Evolutionary conservation across 2,888 invertebrate genomes (phyloP), one percentile per base, ranked within the genome.

Genomic region (Drosophila putrida): DNA sequence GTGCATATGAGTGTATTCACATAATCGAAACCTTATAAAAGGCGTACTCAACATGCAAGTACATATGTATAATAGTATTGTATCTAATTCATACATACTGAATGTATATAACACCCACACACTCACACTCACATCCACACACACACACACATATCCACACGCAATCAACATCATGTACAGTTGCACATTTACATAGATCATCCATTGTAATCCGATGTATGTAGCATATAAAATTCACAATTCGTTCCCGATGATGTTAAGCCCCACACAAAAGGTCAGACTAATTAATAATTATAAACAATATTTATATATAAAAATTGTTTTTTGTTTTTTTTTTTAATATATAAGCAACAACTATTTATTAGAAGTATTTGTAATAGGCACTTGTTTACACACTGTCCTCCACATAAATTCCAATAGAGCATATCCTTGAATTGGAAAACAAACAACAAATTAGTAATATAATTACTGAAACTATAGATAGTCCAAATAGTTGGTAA

Each of bases 121-220:
- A 31, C 35, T 54, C 28, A 20, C 20, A 73, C 39, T 11, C 41
- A 57, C 33, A 61, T 31, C 33, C 28, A 53, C 20, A 53, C 41
- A 44, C 28, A 41, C 8, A 46, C 46, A 46, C 25, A 33, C 13
- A 35, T 9, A 43, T 4, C 27, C 10, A 4, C 3, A 35, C 1
- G 35, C 33, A 55, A 4, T 44, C 13, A 47, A 67, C 35, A 31
- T 44, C 28, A 36, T 62, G 49, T 55, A 68, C 73, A 72, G 67
- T 61, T 58, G 61, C 60, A 72, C 72, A 58, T 53, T 6, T 27
- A 25, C 55, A 65, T 55, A 36, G 27, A 36, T 58, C 50, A 66
- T 39, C 27, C 51, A 70, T 55, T 46, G 47, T 44, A 43, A 38
- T 54, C 66, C 27, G 39, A 39, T 43, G 55, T 41, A 39, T 43